phyloP scores from a whole-genome alignment of 2,888 invertebrate genomes.

The Tetragonisca angustula region DNA sequence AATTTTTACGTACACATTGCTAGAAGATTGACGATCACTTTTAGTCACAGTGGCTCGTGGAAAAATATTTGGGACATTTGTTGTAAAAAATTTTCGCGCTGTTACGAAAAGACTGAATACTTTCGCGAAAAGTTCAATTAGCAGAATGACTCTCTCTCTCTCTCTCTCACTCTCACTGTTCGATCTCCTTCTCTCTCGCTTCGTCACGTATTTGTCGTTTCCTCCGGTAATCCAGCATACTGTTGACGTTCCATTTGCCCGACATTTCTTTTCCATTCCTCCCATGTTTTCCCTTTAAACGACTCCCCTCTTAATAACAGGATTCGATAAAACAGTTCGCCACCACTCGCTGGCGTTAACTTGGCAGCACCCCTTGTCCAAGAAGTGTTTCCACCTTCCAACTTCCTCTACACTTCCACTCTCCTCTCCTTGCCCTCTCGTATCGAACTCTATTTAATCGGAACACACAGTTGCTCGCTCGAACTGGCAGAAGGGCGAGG shows the following conservation, averaged over 20 bases:
- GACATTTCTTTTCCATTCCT: slow-evolving; percentile 36
- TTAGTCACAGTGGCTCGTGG: too few species aligned
- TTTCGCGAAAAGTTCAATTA: background rate
- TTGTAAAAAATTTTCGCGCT: background rate
- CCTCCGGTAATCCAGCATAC: slow-evolving; percentile 2
- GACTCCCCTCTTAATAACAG: background rate
- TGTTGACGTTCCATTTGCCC: slow-evolving; percentile 36
- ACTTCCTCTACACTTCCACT: background rate
- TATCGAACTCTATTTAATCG: background rate
- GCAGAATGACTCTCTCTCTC: background rate
- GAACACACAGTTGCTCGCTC: background rate
- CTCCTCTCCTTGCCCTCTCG: background rate
- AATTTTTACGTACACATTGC: too few species aligned
- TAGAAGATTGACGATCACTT: too few species aligned
- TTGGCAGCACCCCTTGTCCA: too few species aligned
- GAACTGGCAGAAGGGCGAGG: background rate
- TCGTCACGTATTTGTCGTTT: background rate
- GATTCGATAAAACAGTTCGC: background rate
- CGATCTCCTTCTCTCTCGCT: background rate
- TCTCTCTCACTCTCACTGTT: background rate
- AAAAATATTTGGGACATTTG: too few species aligned
- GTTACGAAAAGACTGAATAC: background rate
- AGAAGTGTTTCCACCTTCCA: background rate
- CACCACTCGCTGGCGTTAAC: too few species aligned
- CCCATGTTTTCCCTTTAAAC: slow-evolving; percentile 22